A percentile compares a stretch with the other conserved stretches of the same genome.
phyloP scores from a whole-genome alignment of 1,140 invertebrate genomes.

The Drosophila navojoa region DNA sequence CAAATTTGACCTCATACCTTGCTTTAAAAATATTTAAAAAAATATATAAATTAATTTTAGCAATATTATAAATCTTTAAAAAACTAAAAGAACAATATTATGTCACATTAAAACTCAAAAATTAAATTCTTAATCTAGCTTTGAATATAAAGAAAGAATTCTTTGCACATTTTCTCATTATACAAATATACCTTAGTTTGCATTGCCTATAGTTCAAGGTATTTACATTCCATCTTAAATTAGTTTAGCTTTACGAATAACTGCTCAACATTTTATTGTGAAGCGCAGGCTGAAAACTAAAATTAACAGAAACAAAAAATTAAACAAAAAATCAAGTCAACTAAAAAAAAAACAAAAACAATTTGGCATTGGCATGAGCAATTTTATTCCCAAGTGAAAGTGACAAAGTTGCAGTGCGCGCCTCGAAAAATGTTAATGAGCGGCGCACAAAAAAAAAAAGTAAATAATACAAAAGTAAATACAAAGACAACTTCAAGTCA shows the following conservation, averaged over 20 bases:
- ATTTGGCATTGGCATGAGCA: slow-evolving; percentile 70
- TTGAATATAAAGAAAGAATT: too few species aligned
- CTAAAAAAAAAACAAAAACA: slow-evolving; percentile 46
- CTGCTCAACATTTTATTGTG: slow-evolving; percentile 75
- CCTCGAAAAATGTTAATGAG: slow-evolving; percentile 80
- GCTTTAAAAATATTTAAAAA: too few species aligned
- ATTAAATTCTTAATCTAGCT: too few species aligned
- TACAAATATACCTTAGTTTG: too few species aligned
- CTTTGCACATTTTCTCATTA: too few species aligned
- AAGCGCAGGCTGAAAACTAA: slow-evolving; percentile 29
- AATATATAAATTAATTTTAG: too few species aligned
- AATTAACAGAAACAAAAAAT: slow-evolving; percentile 27
- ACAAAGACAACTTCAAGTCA: slow-evolving; percentile 37
- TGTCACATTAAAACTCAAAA: too few species aligned
- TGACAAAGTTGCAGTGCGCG: slow-evolving; percentile 79
- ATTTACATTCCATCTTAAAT: slow-evolving; percentile 75
- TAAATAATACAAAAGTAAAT: slow-evolving; percentile 25
- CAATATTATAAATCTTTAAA: too few species aligned
- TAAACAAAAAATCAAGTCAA: slow-evolving; percentile 13
- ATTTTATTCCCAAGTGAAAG: slow-evolving; percentile 79
- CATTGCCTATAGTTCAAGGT: slow-evolving; percentile 38
- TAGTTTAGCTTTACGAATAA: slow-evolving; percentile 60
- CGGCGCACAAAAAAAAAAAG: slow-evolving; percentile 47
- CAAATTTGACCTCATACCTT: too few species aligned
- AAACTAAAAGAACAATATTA: too few species aligned